These are phyloP conservation scores for Tautogolabrus adspersus DNA, from an alignment of 2,113 vertebrate species.

Conservation along the genomic window DNA sequence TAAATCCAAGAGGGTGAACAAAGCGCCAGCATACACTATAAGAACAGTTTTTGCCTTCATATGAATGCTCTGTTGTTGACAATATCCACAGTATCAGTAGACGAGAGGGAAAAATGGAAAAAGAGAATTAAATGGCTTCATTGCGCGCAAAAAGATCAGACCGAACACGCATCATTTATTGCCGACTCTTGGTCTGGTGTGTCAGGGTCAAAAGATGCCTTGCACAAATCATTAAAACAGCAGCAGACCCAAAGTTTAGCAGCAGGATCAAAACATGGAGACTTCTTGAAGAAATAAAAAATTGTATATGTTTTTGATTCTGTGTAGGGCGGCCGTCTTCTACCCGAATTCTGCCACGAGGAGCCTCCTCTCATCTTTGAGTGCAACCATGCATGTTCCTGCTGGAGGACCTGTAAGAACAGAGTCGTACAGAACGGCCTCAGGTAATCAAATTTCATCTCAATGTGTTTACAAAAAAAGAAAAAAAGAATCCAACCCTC, in stretches of 20 bases:
- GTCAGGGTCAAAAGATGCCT: too few species aligned
- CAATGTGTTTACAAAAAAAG: not conserved
- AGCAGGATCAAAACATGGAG: not conserved
- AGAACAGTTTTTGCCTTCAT: too few species aligned
- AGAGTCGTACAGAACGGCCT: constrained; percentile 96
- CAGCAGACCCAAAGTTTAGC: not conserved
- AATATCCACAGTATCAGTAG: too few species aligned
- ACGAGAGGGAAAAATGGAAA: too few species aligned
- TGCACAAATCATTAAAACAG: not conserved
- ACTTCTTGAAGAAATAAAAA: not conserved
- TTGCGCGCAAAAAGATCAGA: too few species aligned
- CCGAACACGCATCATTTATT: too few species aligned
- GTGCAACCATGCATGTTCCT: constrained; percentile 98
- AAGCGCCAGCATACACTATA: too few species aligned
- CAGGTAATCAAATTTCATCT: constrained; percentile 81
- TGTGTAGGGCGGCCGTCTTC: constrained; percentile 89
- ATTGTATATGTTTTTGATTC: not conserved
- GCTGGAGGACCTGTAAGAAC: constrained; percentile 96
- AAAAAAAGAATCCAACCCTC: too few species aligned
- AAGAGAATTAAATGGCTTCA: too few species aligned
- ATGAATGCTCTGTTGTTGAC: too few species aligned
- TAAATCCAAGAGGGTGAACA: too few species aligned
- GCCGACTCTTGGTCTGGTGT: too few species aligned
- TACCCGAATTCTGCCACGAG: constrained; percentile 95
- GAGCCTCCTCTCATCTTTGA: constrained; percentile 96